Conservation (phyloP, 1,140 invertebrate species). For the Ridgeia piscesae region DNA sequence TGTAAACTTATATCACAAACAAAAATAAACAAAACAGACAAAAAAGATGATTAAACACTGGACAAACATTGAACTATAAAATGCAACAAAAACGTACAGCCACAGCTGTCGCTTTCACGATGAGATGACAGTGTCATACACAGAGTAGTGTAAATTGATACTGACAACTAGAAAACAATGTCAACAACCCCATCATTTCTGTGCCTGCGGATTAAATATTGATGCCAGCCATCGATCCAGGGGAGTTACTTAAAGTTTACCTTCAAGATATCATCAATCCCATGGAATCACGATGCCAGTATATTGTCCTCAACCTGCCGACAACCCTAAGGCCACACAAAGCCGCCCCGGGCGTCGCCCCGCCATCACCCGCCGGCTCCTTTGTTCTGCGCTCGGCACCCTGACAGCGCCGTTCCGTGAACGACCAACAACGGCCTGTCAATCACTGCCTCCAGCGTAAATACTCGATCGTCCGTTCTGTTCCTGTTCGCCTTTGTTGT, state of each 20-base stretch:
- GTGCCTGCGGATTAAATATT: not conserved
- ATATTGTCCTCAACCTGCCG: not conserved
- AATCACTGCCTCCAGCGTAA: not conserved
- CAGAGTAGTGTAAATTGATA: not conserved
- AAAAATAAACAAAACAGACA: not conserved
- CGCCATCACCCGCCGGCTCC: not conserved
- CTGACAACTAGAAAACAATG: not conserved
- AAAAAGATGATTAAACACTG: too few species aligned
- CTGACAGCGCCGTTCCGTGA: not conserved
- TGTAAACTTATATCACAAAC: not conserved
- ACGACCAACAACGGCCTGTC: not conserved
- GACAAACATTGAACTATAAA: not conserved
- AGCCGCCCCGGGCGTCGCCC: not conserved
- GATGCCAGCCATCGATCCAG: not conserved
- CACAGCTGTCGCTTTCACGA: not conserved
- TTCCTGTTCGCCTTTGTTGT: slow-evolving; percentile 3
- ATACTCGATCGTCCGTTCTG: not conserved
- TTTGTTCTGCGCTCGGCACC: not conserved
- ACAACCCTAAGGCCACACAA: not conserved
- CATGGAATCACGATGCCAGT: not conserved
- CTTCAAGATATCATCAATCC: not conserved
- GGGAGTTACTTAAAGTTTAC: not conserved
- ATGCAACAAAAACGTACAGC: not conserved
- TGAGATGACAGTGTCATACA: not conserved
- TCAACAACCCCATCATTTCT: not conserved